phyloP scores from a whole-genome alignment of 2,797 vertebrate genomes.

The Sebastes steindachneri region DNA sequence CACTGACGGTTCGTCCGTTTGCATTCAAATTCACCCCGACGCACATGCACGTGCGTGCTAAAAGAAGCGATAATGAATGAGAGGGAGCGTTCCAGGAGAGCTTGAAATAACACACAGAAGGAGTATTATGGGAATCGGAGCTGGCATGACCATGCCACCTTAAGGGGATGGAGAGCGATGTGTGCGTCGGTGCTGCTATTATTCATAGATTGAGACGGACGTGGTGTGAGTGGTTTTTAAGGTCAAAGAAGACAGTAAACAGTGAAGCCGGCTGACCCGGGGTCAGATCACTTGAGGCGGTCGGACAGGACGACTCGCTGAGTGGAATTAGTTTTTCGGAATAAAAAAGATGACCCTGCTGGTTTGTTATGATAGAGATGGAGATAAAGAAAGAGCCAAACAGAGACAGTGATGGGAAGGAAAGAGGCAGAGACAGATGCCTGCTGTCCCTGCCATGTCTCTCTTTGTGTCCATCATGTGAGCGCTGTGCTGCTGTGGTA shows the following conservation, averaged over 20 bases:
- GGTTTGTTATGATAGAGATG: not conserved
- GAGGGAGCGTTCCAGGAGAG: constrained; percentile 14
- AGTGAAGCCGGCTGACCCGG: not conserved
- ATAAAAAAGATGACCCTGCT: not conserved
- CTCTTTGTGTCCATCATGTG: constrained; percentile 44
- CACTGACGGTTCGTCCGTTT: not conserved
- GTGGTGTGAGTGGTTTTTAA: constrained; percentile 51
- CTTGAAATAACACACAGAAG: constrained; percentile 42
- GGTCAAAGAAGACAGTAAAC: constrained; percentile 53
- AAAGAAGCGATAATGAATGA: not conserved
- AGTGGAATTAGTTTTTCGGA: constrained; percentile 9
- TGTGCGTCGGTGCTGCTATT: constrained; percentile 3
- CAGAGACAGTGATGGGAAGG: not conserved
- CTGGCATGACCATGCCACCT: constrained; percentile 45
- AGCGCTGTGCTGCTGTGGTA: constrained; percentile 21
- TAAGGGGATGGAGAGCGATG: constrained; percentile 24
- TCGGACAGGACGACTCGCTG: not conserved
- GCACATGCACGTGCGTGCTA: not conserved
- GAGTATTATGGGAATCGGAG: constrained; percentile 27
- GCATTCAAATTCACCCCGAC: not conserved
- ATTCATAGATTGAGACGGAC: constrained; percentile 39
- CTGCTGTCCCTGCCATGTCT: constrained; percentile 11
- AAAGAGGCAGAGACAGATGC: constrained; percentile 9
- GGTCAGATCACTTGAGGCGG: constrained; percentile 34
- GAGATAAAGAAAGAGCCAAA: not conserved